Base-by-base conservation (phyloP, 2,113 vertebrate species). In the Xenus cinereus region DNA sequence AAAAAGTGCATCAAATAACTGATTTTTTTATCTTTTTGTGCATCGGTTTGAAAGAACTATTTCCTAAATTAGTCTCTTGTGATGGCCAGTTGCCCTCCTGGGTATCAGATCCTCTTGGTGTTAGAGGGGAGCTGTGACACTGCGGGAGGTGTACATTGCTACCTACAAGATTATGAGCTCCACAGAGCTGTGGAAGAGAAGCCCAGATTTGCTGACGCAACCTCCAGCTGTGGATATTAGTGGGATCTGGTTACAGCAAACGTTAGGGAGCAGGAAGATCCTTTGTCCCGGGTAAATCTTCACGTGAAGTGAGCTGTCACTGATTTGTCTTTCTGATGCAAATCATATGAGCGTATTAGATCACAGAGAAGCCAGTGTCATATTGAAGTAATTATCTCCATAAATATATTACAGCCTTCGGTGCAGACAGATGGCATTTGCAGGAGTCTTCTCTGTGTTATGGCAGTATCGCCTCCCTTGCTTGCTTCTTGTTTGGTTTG, bases 61-160 rank as follows among this genome's bases (percentile, higher is more conserved):
- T 93, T 76, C 56, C 75, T 24, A 48, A 64, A 56, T 75, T 17
- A 63, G 32, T 19, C n/a, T 30, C 43, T 69, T 0, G 0, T 33
- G 41, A 22, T 12, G 87, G 5, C 53, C 74, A 63, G 13, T 85
- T 37, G 28, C 24, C 69, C 60, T 75, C 13, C 37, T 2, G 12
- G 10, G n/a, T 39, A 77, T 48, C 59, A 26, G 5, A 23, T 11
- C 37, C 1, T 5, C n/a, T 10, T 3, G 1, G 54, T 2, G 0
- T 3, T 6, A 48, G 74, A 9, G 41, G 72, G 79, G 45, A 82
- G 50, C 75, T 9, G 17, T 15, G 91, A 57, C 35, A 3, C 69
- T 32, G 51, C 5, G 6, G 67, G 81, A 68, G 76, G 68, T 50
- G 76, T 32, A 30, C 18, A 32, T 7, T 84, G 62, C 87, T 80